A percentile compares a stretch with the other conserved stretches of the same genome.
Evolutionary conservation across 2,888 invertebrate genomes (phyloP).

Genomic region (Coleophora flavipennella): DNA sequence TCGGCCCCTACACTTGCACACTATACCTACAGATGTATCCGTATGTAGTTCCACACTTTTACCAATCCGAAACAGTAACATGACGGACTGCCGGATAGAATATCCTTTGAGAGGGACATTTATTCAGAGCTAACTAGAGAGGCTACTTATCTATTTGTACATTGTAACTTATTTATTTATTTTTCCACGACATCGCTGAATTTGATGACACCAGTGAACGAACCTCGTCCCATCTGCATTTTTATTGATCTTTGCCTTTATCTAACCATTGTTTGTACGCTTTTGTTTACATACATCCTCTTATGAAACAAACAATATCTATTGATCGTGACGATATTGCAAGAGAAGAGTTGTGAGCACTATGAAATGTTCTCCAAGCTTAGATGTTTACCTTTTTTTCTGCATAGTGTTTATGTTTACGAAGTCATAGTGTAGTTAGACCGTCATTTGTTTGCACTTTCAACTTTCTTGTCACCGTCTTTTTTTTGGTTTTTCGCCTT

Average conservation of each 20-base stretch:
- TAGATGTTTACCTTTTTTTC: conserved; percentile 5
- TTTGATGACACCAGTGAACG: background rate
- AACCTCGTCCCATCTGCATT: conserved; percentile 6
- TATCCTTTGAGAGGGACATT: background rate
- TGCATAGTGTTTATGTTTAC: conserved; percentile 4
- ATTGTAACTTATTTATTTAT: conserved; percentile 4
- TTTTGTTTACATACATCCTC: conserved; percentile 14
- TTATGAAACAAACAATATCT: too few species aligned
- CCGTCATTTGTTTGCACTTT: conserved; percentile 8
- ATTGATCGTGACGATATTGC: too few species aligned
- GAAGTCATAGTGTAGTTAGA: conserved; percentile 1
- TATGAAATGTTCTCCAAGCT: conserved; percentile 4
- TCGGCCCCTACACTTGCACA: conserved; percentile 33
- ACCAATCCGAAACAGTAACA: conserved; percentile 28
- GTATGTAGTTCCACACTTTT: conserved; percentile 11
- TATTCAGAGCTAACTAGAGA: conserved; percentile 7
- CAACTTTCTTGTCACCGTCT: conserved; percentile 2
- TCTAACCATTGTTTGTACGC: conserved; percentile 11
- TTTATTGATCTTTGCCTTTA: conserved; percentile 13
- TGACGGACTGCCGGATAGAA: conserved; percentile 25
- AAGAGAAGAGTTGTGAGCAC: background rate
- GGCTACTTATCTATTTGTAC: too few species aligned
- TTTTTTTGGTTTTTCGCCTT: background rate
- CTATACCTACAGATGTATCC: conserved; percentile 13
- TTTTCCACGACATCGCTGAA: conserved; percentile 6